Base-by-base conservation (phyloP, 2,113 vertebrate genomes). In the Microcebus ravelobensis region DNA sequence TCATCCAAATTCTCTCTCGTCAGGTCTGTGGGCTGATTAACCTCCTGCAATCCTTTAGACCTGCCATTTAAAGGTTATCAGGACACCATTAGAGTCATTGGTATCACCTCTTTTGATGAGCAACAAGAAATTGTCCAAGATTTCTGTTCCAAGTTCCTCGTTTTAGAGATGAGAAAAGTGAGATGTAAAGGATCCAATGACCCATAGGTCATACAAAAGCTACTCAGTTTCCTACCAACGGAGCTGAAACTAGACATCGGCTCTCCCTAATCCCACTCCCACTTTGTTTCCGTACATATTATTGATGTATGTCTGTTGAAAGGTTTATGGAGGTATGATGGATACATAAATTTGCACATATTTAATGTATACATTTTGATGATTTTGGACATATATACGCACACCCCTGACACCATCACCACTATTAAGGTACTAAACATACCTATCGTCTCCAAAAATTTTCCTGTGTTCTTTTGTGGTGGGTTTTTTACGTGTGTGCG, bases 281-380 rank as follows among this genome's bases (percentile, higher is more conserved):
- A 2, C 17, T 67, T 84, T 45, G 25, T 48, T 27, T 34, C 14
- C n/a, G 6, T 1, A 0, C 2, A 8, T 27, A 45, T 6, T 2
- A 14, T 5, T 80, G 12, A 7, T 36, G 29, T 11, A 17, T 5
- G 1, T 55, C 55, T 2, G 14, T 52, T 52, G 50, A 57, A 80
- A 57, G 42, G 6, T 27, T 80, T n/a, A 12, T 8, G 17, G 45
- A 71, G 73, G 27, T n/a, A 21, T 3, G 34, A 59, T 42, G 50
- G 39, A 59, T 39, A 18, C 6, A 50, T 14, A 71, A 71, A 71
- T 34, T 42, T 59, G 5, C n/a, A 42, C 29, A n/a, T 71, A 11
- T 61, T 90, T 34, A n/a, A 70, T 1, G 0, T 21, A 25, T 42
- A 42, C 7, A 8, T 70, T 57, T 91, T 81, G 27, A 42, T 90